Percentiles rank a stretch among this genome's conserved stretches.
phyloP scores from a whole-genome alignment of 2,113 vertebrate genomes.

The Mesocricetus auratus region DNA sequence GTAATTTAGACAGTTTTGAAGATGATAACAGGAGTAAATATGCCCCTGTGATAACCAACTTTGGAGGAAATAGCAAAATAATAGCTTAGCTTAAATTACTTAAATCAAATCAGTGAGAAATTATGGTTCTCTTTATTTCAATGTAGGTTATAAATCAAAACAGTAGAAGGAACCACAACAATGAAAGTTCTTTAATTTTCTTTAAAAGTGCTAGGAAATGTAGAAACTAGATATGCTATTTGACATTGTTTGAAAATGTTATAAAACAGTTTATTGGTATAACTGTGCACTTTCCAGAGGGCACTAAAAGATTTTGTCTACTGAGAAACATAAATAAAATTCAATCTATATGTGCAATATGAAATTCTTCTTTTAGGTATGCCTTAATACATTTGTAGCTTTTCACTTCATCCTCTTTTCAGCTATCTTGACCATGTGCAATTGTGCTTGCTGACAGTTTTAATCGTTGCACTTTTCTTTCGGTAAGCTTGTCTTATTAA shows the following conservation, averaged over 20 bases:
- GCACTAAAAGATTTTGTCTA: background rate
- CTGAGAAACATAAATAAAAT: conserved; percentile 63
- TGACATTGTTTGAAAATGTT: conserved; percentile 40
- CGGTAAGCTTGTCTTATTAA: background rate
- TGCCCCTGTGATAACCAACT: background rate
- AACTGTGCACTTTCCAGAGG: background rate
- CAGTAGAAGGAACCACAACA: background rate
- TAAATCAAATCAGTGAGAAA: conserved; percentile 39
- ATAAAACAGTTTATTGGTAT: conserved; percentile 31
- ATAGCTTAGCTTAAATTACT: conserved; percentile 21
- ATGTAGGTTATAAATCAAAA: background rate
- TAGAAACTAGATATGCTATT: conserved; percentile 47
- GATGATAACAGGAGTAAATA: background rate
- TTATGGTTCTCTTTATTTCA: background rate
- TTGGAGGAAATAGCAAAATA: conserved; percentile 32
- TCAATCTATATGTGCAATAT: background rate
- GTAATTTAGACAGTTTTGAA: background rate
- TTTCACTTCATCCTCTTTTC: conserved; percentile 3
- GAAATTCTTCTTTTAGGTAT: background rate
- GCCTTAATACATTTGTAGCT: background rate
- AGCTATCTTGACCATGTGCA: background rate
- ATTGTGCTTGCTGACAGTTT: background rate
- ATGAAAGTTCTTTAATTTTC: conserved; percentile 32
- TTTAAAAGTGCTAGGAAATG: conserved; percentile 33
- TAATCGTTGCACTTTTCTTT: background rate